These are phyloP conservation scores for Jaculus jaculus DNA, from an alignment of 2,113 vertebrate species.

Conservation along the genomic window DNA sequence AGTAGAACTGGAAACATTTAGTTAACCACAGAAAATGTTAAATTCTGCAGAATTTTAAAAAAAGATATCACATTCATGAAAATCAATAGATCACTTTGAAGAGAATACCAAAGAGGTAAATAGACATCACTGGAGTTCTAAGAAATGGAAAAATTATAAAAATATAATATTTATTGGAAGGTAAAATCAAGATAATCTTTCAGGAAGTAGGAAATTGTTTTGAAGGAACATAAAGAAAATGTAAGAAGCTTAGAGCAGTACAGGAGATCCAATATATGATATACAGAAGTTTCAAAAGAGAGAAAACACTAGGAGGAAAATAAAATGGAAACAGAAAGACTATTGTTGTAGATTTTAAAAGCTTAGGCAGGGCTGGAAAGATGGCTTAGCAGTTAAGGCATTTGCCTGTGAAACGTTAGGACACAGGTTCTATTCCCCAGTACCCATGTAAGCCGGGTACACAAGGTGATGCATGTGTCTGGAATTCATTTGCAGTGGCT, in stretches of 20 bases:
- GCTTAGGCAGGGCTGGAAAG: too few species aligned
- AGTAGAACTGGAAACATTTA: not conserved
- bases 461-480: too few species aligned
- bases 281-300: not conserved
- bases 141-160: not conserved
- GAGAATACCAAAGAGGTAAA: not conserved
- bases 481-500: too few species aligned
- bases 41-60: not conserved
- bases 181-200: not conserved
- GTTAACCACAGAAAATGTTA: not conserved
- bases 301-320: not conserved
- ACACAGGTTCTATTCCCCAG: too few species aligned
- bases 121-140: not conserved
- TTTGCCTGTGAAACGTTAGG: too few species aligned
- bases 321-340: not conserved
- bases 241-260: not conserved
- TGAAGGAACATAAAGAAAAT: not conserved
- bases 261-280: not conserved
- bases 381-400: too few species aligned
- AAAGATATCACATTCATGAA: not conserved
- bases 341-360: not conserved
- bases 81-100: not conserved
- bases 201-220: not conserved
- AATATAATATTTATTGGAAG: not conserved
- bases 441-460: too few species aligned